Evolutionary conservation across 2,888 invertebrate species (phyloP).

Genomic region (Argyresthia albistria): DNA sequence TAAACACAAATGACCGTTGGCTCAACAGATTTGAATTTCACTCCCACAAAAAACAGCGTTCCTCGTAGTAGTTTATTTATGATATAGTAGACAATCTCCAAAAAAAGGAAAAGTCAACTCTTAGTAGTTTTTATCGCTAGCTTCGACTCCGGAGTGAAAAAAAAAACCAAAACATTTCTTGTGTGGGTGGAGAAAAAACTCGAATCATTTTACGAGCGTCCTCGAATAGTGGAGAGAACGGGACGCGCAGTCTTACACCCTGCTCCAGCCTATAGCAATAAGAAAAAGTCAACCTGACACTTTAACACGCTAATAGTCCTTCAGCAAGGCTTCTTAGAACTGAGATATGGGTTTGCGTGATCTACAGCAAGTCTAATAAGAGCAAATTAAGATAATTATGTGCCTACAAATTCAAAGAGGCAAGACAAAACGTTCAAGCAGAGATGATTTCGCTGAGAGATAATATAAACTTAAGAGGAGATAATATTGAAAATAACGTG

Average conservation of each 20-base stretch:
- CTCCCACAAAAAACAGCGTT: slow-evolving; percentile 26
- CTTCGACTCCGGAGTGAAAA: slow-evolving; percentile 54
- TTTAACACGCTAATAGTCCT: slow-evolving; percentile 29
- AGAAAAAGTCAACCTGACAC: slow-evolving; percentile 41
- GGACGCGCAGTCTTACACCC: slow-evolving; percentile 18
- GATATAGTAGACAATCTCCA: slow-evolving; percentile 51
- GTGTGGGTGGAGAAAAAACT: slow-evolving; percentile 20
- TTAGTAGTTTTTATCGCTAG: slow-evolving; percentile 21
- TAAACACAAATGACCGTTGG: slow-evolving; percentile 41
- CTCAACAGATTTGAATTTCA: slow-evolving; percentile 47
- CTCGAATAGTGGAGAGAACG: slow-evolving; percentile 57
- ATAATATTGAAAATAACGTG: neutral
- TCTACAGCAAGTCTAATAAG: slow-evolving; percentile 8
- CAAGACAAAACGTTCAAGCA: neutral
- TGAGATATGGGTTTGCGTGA: slow-evolving; percentile 17
- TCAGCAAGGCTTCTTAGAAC: slow-evolving; percentile 45
- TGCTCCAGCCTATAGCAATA: slow-evolving; percentile 7
- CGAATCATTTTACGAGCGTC: slow-evolving; percentile 64
- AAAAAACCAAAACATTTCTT: slow-evolving; percentile 70
- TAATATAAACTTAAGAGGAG: neutral
- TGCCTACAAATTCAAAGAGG: slow-evolving; percentile 1
- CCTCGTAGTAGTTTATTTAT: slow-evolving; percentile 56
- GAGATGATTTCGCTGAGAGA: neutral
- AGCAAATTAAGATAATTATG: slow-evolving; percentile 2
- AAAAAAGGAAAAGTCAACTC: slow-evolving; percentile 31